A percentile compares a stretch with the other conserved stretches of the same genome.
These are phyloP conservation scores for Cartodere bifasciata DNA, from an alignment of 2,888 invertebrate species.

Conservation along the genomic window DNA sequence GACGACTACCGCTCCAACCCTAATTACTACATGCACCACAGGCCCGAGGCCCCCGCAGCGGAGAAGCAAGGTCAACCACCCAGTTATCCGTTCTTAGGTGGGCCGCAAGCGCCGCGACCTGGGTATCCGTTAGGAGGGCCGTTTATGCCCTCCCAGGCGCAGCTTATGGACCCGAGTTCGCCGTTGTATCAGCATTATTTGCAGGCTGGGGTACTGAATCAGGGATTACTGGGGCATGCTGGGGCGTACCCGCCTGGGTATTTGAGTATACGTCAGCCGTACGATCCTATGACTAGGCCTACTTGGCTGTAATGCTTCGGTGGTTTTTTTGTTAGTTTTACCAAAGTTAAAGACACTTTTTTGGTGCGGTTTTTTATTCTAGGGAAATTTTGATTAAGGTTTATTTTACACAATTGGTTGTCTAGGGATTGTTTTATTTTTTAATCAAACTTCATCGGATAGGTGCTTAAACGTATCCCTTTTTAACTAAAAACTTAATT, in stretches of 20 bases:
- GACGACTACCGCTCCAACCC: slow-evolving; percentile 53
- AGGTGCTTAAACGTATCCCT: too few species aligned
- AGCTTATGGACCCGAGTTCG: slow-evolving; percentile 46
- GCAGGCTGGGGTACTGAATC: slow-evolving; percentile 41
- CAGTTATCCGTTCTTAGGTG: slow-evolving; percentile 47
- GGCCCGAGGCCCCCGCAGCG: slow-evolving; percentile 32
- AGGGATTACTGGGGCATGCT: slow-evolving; percentile 33
- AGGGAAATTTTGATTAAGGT: neutral
- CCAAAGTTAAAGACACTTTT: slow-evolving; percentile 28
- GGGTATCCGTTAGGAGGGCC: slow-evolving; percentile 47
- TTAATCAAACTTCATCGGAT: too few species aligned
- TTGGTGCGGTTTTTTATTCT: slow-evolving; percentile 10
- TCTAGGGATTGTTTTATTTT: too few species aligned
- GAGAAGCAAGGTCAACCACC: slow-evolving; percentile 37
- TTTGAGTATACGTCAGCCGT: slow-evolving; percentile 59
- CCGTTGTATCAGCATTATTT: slow-evolving; percentile 64
- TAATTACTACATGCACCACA: slow-evolving; percentile 42
- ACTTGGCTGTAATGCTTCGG: slow-evolving; percentile 44
- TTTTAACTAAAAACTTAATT: too few species aligned
- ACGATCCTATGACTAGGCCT: slow-evolving; percentile 53
- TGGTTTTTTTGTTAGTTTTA: slow-evolving; percentile 13
- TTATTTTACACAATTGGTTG: too few species aligned
- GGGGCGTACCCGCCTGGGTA: slow-evolving; percentile 50
- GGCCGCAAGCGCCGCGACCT: slow-evolving; percentile 44
- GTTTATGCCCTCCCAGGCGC: slow-evolving; percentile 38